Evolutionary conservation across 2,888 invertebrate genomes (phyloP).

Genomic region (Biston stratarius): DNA sequence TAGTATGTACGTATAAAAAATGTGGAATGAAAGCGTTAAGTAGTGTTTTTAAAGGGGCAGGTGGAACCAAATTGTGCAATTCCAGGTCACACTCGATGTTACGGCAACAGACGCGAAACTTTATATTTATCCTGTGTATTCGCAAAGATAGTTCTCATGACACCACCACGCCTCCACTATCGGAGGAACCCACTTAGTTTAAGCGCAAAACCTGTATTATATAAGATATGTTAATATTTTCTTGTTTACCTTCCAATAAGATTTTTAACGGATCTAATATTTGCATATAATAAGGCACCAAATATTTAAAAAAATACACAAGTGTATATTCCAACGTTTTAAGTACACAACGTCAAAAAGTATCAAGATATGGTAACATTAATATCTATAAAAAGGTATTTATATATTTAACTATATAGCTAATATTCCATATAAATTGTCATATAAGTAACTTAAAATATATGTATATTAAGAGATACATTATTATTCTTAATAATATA

Average conservation of each 20-base stretch:
- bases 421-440: constrained; percentile 35
- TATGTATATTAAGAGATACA: constrained; percentile 16
- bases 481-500: constrained; percentile 42
- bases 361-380: constrained; percentile 33
- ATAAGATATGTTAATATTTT: no score
- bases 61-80: no score
- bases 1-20: no score
- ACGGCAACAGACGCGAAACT: no score
- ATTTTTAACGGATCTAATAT: neutral
- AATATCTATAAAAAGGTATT: constrained; percentile 22
- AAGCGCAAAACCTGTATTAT: no score
- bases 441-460: constrained; percentile 28
- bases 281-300: constrained; percentile 43
- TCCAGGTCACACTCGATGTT: no score
- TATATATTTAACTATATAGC: constrained; percentile 24
- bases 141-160: no score
- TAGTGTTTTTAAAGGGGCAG: no score
- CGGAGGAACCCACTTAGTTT: no score
- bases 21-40: no score
- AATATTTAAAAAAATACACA: constrained; percentile 23
- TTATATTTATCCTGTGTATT: no score
- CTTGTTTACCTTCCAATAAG: neutral
- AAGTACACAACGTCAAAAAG: constrained; percentile 43
- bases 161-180: no score
- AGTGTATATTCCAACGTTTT: constrained; percentile 13